A percentile compares a stretch with the other conserved stretches of the same genome.
Conservation (phyloP, 2,797 vertebrate species). For the Gallinago nigripennis region DNA sequence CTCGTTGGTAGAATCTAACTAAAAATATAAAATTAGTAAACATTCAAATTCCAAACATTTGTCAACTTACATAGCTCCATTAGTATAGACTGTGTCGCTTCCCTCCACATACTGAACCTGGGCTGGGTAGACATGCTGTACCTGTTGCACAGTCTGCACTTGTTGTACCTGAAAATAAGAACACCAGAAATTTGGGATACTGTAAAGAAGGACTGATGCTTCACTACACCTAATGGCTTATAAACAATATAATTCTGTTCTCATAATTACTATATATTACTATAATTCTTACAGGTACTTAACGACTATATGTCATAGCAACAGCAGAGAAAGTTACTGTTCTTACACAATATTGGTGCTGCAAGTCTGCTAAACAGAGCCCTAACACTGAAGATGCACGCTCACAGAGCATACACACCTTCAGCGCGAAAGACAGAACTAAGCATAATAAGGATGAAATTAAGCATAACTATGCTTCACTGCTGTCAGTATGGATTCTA, state of each 20-base stretch:
- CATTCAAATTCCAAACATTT: neutral
- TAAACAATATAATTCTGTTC: neutral
- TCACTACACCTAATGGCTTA: neutral
- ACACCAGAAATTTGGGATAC: neutral
- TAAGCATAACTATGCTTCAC: neutral
- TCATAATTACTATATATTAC: neutral
- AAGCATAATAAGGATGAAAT: neutral
- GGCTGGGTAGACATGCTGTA: constrained; percentile 84
- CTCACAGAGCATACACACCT: neutral
- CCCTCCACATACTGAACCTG: constrained; percentile 86
- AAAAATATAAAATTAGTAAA: neutral
- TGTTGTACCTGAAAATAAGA: constrained; percentile 80
- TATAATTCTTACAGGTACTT: too few relatives aligned
- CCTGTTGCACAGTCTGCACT: constrained; percentile 83
- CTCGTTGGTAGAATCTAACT: neutral
- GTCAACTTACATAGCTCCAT: constrained; percentile 84
- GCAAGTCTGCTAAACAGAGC: neutral
- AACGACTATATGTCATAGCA: neutral
- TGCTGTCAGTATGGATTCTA: neutral
- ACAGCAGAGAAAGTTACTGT: neutral
- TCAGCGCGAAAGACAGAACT: neutral
- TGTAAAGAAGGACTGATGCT: neutral
- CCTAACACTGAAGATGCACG: neutral
- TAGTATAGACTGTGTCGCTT: constrained; percentile 84
- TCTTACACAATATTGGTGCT: neutral